Conservation (phyloP, 2,888 invertebrate species). For the Entomobrya multifasciata region DNA sequence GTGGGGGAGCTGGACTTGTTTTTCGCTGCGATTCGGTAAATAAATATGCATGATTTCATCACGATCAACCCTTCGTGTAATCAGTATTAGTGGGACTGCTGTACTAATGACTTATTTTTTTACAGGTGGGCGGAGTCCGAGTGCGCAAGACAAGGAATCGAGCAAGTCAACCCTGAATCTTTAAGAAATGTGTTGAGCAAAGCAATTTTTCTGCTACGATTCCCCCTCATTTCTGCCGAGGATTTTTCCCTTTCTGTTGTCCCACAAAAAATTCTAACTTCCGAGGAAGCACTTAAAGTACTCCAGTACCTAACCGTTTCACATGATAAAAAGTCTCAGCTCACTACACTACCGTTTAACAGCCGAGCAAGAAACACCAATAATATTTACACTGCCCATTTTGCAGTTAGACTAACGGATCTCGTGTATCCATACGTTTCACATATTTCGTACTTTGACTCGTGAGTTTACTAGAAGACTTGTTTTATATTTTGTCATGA, state of each 20-base stretch:
- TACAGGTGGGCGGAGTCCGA: slow-evolving; percentile 70
- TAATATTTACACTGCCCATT: slow-evolving; percentile 64
- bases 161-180: slow-evolving; percentile 27
- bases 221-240: slow-evolving; percentile 69
- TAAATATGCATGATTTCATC: no score
- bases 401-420: slow-evolving; percentile 64
- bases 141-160: slow-evolving; percentile 61
- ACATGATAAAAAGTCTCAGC: slow-evolving; percentile 65
- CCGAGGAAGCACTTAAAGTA: slow-evolving; percentile 60
- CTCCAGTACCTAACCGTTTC: slow-evolving; percentile 69
- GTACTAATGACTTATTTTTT: not conserved
- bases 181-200: slow-evolving; percentile 43
- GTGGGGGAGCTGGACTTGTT: slow-evolving; percentile 71
- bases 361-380: slow-evolving; percentile 54
- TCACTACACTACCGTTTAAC: slow-evolving; percentile 56
- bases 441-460: slow-evolving; percentile 69
- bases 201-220: slow-evolving; percentile 64
- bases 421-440: slow-evolving; percentile 67
- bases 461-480: no score
- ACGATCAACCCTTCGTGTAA: no score
- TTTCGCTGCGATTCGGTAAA: slow-evolving; percentile 67
- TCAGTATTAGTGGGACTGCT: no score
- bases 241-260: slow-evolving; percentile 69
- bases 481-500: not conserved
- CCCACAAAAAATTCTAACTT: slow-evolving; percentile 55